Base-by-base conservation (phyloP, 2,113 vertebrate genomes). In the Paramisgurnus dabryanus region DNA sequence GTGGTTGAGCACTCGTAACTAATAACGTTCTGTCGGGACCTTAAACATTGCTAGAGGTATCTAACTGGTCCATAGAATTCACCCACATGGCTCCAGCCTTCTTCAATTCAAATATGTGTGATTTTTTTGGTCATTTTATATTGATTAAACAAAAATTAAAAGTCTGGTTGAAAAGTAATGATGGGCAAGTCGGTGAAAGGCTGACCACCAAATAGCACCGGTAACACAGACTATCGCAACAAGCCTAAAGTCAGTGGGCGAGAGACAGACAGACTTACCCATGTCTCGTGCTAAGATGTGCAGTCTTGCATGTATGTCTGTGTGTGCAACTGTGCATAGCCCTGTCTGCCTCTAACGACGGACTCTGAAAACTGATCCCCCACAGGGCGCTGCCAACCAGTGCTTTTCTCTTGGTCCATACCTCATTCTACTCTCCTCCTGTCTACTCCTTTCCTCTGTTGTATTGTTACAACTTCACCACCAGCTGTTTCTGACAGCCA, bases 401-500 rank as follows among this genome's bases (percentile, higher is more conserved):
- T 61, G 5, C 86, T 83, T 89, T 86, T 84, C 86, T 89, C 87
- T 89, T 85, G 75, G 58, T 85, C n/a, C 86, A 11, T 5, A 58
- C 88, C 87, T 76, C 80, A 45, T 65, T 67, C 82, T 67, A 5
- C 40, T 43, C 49, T 80, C 65, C 71, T 73, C 57, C 15, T 6
- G 67, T 55, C 67, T 72, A 43, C 49, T 22, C 49, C 80, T 63
- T 47, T 64, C 41, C 76, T 86, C 90, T 89, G 87, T 82, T 87
- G 89, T 79, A 94, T 91, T 90, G 75, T 91, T 93, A 92, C 89
- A 88, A 86, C 87, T 82, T 68, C 84, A 80, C 87, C 85, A 87
- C 93, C 91, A 91, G 92, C 93, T 92, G 86, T 88, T 93, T 89
- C 91, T 89, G 85, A 92, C 90, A 91, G 92, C 91, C 90, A 91